A percentile compares a stretch with the other conserved stretches of the same genome.
phyloP scores from a whole-genome alignment of 2,797 vertebrate genomes.

The Hyperoplus immaculatus region DNA sequence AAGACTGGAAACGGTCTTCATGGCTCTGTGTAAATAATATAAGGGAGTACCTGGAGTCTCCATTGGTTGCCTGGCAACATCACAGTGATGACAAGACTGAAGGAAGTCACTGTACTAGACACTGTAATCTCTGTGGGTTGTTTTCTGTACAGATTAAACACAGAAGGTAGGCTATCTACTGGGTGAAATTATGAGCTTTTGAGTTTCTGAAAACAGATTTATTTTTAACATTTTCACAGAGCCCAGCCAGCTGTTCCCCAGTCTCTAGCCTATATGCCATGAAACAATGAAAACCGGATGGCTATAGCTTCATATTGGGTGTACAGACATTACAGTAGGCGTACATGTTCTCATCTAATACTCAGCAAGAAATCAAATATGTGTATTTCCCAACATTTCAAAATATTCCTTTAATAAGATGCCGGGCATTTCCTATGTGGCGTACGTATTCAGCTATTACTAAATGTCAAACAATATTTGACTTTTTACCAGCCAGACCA shows the following conservation, averaged over 20 bases:
- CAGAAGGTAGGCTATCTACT: too few species aligned
- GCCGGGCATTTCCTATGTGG: neutral
- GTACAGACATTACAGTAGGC: neutral
- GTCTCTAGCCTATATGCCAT: neutral
- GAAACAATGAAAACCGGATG: neutral
- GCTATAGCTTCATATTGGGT: neutral
- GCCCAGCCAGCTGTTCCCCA: too few species aligned
- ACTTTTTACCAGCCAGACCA: constrained; percentile 6
- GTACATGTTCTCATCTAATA: neutral
- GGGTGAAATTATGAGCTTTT: neutral
- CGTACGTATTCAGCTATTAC: constrained; percentile 10
- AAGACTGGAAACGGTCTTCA: neutral
- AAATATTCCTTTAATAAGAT: constrained; percentile 2
- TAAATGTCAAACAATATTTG: constrained; percentile 53
- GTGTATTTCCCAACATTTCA: constrained; percentile 1
- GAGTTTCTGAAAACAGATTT: neutral
- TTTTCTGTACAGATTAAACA: neutral
- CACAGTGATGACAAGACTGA: neutral
- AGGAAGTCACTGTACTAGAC: neutral
- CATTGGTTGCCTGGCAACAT: neutral
- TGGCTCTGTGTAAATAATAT: neutral
- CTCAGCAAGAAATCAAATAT: neutral
- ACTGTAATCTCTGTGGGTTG: neutral
- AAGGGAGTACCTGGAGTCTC: neutral
- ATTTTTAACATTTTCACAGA: neutral